phyloP scores from a whole-genome alignment of 1,140 invertebrate species.

The Brachionus sp. region DNA sequence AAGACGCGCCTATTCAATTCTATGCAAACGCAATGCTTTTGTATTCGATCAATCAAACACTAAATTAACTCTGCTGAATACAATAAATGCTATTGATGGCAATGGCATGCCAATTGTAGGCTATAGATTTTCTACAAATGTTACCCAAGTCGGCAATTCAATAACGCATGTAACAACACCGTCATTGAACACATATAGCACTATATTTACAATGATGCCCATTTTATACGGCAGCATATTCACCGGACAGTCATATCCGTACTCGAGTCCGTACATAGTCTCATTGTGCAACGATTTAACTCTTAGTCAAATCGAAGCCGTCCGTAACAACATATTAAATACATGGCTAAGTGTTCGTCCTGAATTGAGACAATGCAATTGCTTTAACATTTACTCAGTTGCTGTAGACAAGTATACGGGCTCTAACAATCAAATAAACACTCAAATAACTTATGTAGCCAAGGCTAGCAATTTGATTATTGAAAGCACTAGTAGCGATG shows the following conservation, averaged over 20 bases:
- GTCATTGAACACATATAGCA: neutral
- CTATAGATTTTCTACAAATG: slow-evolving; percentile 29
- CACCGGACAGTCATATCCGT: slow-evolving; percentile 1
- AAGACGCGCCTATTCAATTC: slow-evolving; percentile 6
- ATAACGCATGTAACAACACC: slow-evolving; percentile 3
- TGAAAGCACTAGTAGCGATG: slow-evolving; percentile 16
- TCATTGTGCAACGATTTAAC: slow-evolving; percentile 38
- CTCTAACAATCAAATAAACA: slow-evolving; percentile 14
- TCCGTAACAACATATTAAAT: neutral
- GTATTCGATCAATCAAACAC: slow-evolving; percentile 22
- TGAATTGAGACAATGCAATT: slow-evolving; percentile 33
- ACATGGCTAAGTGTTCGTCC: neutral
- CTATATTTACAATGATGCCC: neutral
- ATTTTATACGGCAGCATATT: neutral
- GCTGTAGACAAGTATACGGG: slow-evolving; percentile 19
- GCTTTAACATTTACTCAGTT: slow-evolving; percentile 18
- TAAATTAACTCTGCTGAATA: neutral
- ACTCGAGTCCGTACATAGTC: slow-evolving; percentile 18
- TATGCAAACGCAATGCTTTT: slow-evolving; percentile 22
- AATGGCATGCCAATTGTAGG: neutral
- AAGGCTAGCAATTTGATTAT: slow-evolving; percentile 20
- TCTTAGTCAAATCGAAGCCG: neutral
- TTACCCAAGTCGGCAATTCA: neutral
- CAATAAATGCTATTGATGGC: neutral
- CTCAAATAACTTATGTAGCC: slow-evolving; percentile 11